Evolutionary conservation across 1,140 invertebrate genomes (phyloP), one percentile per base, ranked within the genome.

Genomic region (Conus betulinus): DNA sequence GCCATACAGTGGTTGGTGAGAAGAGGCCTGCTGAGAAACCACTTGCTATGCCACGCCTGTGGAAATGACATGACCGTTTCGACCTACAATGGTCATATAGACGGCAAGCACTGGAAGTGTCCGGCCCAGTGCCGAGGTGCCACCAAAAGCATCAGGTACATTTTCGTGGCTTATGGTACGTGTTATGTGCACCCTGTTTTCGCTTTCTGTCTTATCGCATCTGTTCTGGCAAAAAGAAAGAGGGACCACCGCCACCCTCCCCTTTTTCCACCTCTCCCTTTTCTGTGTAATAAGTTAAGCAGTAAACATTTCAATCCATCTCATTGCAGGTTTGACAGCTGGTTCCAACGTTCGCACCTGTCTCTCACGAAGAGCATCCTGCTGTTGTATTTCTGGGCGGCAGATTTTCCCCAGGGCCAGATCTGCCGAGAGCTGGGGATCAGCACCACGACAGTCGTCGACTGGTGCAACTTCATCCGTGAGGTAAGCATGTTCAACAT

Each of bases 391-490:
- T 63, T 51, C 17, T 90, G 79, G 76, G 15, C 51, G 10, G 17
- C 39, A 23, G 84, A 85, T 57, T 51, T 84, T 23, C 82, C 82
- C 20, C 89, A 90, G 52, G 51, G 17, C 25, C 25, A 78, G 15
- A 88, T 90, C n/a, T 20, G 15, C 13, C 25, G 57, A 39, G 82
- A 90, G 39, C 13, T 71, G 51, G 39, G 53, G 20, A 25, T 90
- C 23, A 55, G 27, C 71, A 60, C 79, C 39, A 78, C 60, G 55
- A 82, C 89, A 79, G 83, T 88, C 39, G 60, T 88, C 5, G 84
- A 90, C 55, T 90, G 87, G 89, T 79, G 51, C 53, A 90, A 88
- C 76, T 88, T 90, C 84, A 74, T 85, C 51, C 51, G 89, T 27
- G 89, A 88, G 60, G 74, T 84, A 27, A 76, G 71, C 71, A 76